Evolutionary conservation across 92 coral and sea anemone species (phyloP), one percentile per base, ranked within the genome.

Genomic region (Micromussa lordhowensis): DNA sequence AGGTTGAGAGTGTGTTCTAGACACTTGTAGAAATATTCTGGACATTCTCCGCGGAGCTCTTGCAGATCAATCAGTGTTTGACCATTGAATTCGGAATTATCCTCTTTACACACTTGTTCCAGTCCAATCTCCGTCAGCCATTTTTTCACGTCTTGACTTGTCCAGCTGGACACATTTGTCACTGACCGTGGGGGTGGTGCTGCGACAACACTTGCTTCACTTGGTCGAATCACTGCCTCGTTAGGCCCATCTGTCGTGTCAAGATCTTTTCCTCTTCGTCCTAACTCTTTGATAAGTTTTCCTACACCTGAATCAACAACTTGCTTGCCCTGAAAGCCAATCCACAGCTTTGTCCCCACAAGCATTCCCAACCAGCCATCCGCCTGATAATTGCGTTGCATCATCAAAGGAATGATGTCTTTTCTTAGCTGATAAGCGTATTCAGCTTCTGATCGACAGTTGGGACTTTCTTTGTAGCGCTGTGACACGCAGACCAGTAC

Each of bases 401-500:
- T 84, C 94, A 92, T 86, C 59, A 94, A 35, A 21, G 96, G 94
- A 58, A 94, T 79, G 58, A 94, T 75, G 82, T 91, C 82, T 53
- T 94, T 94, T 57, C 88, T 68, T 74, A 86, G 76, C 88, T 94
- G 92, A 75, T 81, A 84, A 7, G 94, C 91, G 51, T 91, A 91
- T 22, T 91, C 94, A 26, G 91, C 94, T 68, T 91, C 94, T 87
- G 94, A 91, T 77, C 94, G 87, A 68, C 96, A 94, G 88, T 91
- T 91, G 0, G 96, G 90, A 29, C 94, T 94, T 58, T 91, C 96
- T 76, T 94, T 94, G 85, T 94, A 94, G 66, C 81, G 84, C 85
- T 94, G 94, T 36, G 96, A 94, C 78, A 94, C 94, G 79, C 96
- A 94, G 72, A 94, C 85, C 29, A 94, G 82, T 51, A 91, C 94